phyloP scores from a whole-genome alignment of 1,140 invertebrate genomes.

The Bombus confusus region DNA sequence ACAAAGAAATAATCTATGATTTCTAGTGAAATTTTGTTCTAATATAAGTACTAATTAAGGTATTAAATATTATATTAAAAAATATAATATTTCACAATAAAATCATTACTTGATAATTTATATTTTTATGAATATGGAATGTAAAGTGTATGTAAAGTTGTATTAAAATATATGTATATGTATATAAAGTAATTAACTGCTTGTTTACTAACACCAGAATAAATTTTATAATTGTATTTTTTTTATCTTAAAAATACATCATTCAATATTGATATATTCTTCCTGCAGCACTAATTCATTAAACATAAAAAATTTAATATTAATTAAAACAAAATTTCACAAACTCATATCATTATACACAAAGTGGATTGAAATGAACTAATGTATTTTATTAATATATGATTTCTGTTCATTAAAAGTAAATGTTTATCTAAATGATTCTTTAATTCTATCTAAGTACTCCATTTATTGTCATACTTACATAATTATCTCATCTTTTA shows the following conservation, averaged over 20 bases:
- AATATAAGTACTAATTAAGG: not conserved
- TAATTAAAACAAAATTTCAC: not conserved
- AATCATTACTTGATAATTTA: not conserved
- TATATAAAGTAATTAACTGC: not conserved
- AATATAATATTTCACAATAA: not conserved
- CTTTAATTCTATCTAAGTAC: slow-evolving; percentile 38
- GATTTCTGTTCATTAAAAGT: not conserved
- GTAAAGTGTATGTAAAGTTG: slow-evolving; percentile 5
- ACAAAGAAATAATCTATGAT: not conserved
- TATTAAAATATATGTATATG: slow-evolving; percentile 32
- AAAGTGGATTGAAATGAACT: not conserved
- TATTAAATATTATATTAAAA: slow-evolving; percentile 12
- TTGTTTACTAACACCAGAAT: not conserved
- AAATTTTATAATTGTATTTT: not conserved
- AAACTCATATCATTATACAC: not conserved
- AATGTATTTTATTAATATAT: not conserved
- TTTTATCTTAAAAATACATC: not conserved
- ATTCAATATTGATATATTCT: not conserved
- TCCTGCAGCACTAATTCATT: not conserved
- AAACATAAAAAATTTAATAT: not conserved
- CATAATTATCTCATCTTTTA: slow-evolving; percentile 9
- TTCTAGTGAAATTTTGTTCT: not conserved
- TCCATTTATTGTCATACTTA: slow-evolving; percentile 39
- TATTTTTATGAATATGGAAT: slow-evolving; percentile 32
- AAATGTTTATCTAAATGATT: not conserved